Evolutionary conservation across 2,888 invertebrate genomes (phyloP), one percentile per base, ranked within the genome.

Genomic region (Glyphotaelius pellucidus): DNA sequence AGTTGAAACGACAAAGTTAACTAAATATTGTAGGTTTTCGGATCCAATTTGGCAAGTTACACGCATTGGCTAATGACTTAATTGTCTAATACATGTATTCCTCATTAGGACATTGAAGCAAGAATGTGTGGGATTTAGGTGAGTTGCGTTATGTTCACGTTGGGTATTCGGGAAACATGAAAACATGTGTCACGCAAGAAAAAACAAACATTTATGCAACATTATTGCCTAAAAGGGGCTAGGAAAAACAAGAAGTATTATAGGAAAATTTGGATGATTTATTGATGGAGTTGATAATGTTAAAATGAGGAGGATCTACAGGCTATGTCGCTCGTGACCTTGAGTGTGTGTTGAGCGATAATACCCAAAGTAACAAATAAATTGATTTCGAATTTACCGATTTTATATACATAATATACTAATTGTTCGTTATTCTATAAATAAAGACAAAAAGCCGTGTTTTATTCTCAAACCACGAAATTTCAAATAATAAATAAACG

Each of bases 31-130:
- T 9, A 30, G 12, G 14, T 80, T 80, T 31, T 31, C 12, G 31
- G 11, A 80, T 31, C 15, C 30, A 31, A 31, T 80, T 80, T 31
- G 80, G 31, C 80, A n/a, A 31, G 30, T 30, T n/a, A 38, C 42
- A 42, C 38, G 30, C 31, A 90, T 90, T 83, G 90, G 90, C 19
- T 90, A 90, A 90, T 83, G 90, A 90, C 81, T 83, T 90, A 42
- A 90, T 90, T 47, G 83, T 47, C 90, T 31, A 30, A 90, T 47
- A 19, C n/a, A 31, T 79, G 30, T 80, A 19, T 14, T 35, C 32
- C 5, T 32, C 42, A 4, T 3, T n/a, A n/a, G 85, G 9, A 5
- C n/a, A 31, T 80, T 30, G 30, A 80, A 80, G 31, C 31, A 80
- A 31, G 12, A 80, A 30, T 32, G 35, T 32, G 84, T 85, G 38